Evolutionary conservation across 2,797 vertebrate species (phyloP), one percentile per base, ranked within the genome.

Genomic region (Enteromius paludinosus): DNA sequence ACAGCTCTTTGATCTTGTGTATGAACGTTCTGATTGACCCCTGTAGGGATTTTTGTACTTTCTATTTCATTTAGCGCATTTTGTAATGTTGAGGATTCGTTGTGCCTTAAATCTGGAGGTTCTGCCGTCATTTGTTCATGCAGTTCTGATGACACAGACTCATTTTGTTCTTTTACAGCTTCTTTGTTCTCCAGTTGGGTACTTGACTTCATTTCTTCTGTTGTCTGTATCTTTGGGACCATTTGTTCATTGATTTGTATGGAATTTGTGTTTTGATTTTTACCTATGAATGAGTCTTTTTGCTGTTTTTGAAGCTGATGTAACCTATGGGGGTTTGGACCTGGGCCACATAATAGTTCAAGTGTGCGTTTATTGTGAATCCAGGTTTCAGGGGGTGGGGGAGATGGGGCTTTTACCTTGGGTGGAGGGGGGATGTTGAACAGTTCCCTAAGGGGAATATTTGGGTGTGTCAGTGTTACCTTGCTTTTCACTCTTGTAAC

Each of bases 391-490:
- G 92, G 96, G 81, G 97, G 97, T 14, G 97, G 98, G 0, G 96
- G 95, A 64, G 94, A 95, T 14, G 98, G 97, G 3, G 98, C 97
- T 15, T 95, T 95, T 41, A 98, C 95, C 83, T 96, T 97, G 61
- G 98, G 98, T 70, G 96, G 96, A 3, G 97, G 96, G 0, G 98
- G 98, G 87, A 98, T 97, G 79, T 95, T 87, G 75, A 96, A 92
- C 28, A 93, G 73, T 87, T 96, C 33, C 72, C 84, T 90, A 87
- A 92, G 47, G 66, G 90, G 83, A 82, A 17, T 38, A n/a, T 49
- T 61, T 14, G 88, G 65, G 20, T 81, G 62, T 43, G 85, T 73
- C 38, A 78, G 62, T 71, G 84, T 81, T 41, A 47, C n/a, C 10
- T 72, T 82, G 62, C 77, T 84, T 59, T 91, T 86, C 69, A 84